Conservation (phyloP, 1,140 invertebrate genomes). For the Drosophila suzukii region DNA sequence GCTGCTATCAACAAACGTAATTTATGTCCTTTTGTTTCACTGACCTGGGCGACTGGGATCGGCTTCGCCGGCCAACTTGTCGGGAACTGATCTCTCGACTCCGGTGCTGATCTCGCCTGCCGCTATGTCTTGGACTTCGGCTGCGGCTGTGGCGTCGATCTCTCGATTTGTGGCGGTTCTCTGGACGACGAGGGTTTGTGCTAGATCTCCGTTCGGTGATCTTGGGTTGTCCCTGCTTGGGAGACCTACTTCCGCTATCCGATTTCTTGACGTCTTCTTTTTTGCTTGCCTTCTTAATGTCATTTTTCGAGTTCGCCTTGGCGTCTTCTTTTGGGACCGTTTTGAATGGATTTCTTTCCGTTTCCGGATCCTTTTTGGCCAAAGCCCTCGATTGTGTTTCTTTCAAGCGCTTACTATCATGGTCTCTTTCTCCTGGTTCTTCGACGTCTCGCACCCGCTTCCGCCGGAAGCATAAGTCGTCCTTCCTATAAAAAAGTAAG, state of each 20-base stretch:
- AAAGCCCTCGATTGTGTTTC: not conserved
- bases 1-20: slow-evolving; percentile 12
- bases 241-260: slow-evolving; percentile 13
- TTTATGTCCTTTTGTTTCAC: not conserved
- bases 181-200: not conserved
- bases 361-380: slow-evolving; percentile 1
- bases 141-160: slow-evolving; percentile 25
- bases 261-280: not conserved
- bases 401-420: slow-evolving; percentile 8
- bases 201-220: slow-evolving; percentile 1
- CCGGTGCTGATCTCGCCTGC: not conserved
- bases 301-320: not conserved
- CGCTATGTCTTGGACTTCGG: slow-evolving; percentile 29
- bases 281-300: not conserved
- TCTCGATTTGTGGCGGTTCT: slow-evolving; percentile 1
- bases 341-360: slow-evolving; percentile 15
- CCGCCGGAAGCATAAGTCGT: slow-evolving; percentile 76
- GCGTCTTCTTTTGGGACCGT: not conserved
- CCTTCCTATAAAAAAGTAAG: slow-evolving; percentile 50
- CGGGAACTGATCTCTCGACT: slow-evolving; percentile 3
- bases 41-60: slow-evolving; percentile 42
- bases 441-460: slow-evolving; percentile 21
- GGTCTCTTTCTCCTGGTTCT: not conserved
- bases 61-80: slow-evolving; percentile 15
- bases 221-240: not conserved